Conservation (phyloP, 2,113 vertebrate species). For the Macheiramphus alcinus region DNA sequence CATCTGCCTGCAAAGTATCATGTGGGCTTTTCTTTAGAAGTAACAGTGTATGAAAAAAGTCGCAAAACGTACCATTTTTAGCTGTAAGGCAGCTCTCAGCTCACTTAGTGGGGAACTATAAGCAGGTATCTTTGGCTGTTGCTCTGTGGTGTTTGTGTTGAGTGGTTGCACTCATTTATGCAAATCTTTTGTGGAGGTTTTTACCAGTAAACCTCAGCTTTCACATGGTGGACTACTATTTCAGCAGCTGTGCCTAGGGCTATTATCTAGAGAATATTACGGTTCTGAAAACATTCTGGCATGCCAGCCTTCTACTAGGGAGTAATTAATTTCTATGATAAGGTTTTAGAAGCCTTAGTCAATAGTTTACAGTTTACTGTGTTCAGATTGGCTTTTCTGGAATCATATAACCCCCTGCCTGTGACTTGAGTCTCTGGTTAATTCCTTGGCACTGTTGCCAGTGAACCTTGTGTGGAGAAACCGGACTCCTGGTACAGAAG, state of each 20-base stretch:
- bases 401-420: background rate
- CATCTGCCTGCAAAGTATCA: background rate
- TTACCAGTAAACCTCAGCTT: background rate
- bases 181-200: background rate
- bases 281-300: background rate
- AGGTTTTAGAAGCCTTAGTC: conserved; percentile 2
- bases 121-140: background rate
- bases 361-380: background rate
- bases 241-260: background rate
- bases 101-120: background rate
- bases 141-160: background rate
- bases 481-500: conserved; percentile 1
- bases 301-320: background rate
- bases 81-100: background rate
- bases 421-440: conserved; percentile 7
- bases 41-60: background rate
- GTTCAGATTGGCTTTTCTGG: background rate
- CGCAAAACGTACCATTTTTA: background rate
- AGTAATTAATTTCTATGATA: conserved; percentile 13
- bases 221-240: background rate
- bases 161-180: background rate
- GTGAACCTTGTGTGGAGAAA: conserved; percentile 16
- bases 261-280: background rate
- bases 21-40: background rate
- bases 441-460: background rate